phyloP scores from a whole-genome alignment of 2,113 vertebrate species.

The Cryptoleucopteryx plumbea region DNA sequence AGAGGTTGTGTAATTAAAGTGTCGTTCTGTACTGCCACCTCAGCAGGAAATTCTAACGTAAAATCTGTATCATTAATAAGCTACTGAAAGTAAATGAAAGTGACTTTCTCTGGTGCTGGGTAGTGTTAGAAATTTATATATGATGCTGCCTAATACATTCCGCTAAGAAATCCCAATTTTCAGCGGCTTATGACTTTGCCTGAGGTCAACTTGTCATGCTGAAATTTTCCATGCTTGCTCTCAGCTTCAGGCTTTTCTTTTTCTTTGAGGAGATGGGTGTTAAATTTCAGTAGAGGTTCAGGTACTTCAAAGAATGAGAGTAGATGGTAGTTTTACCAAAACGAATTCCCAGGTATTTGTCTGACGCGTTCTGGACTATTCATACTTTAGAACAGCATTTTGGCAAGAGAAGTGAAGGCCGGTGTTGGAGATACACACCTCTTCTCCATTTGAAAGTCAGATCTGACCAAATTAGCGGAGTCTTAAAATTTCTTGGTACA shows the following conservation, averaged over 20 bases:
- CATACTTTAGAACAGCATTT: background rate
- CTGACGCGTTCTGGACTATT: background rate
- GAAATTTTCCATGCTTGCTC: background rate
- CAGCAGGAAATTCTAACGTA: conserved; percentile 8
- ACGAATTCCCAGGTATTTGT: background rate
- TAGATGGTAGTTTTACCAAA: background rate
- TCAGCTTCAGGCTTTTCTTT: background rate
- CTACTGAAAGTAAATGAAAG: background rate
- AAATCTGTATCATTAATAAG: background rate
- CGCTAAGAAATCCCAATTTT: background rate
- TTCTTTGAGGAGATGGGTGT: background rate
- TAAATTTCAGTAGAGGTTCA: background rate
- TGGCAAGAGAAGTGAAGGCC: background rate
- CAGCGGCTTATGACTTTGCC: background rate
- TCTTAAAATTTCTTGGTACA: background rate
- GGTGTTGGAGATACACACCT: background rate
- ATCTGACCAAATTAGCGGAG: background rate
- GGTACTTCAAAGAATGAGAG: background rate
- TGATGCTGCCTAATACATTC: background rate
- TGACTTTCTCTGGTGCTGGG: background rate
- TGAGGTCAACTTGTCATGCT: background rate
- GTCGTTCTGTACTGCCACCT: background rate
- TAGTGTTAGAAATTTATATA: background rate
- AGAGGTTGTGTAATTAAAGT: background rate
- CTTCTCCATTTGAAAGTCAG: background rate